Conservation (phyloP, 2,113 vertebrate genomes). For the Tor tambroides region DNA sequence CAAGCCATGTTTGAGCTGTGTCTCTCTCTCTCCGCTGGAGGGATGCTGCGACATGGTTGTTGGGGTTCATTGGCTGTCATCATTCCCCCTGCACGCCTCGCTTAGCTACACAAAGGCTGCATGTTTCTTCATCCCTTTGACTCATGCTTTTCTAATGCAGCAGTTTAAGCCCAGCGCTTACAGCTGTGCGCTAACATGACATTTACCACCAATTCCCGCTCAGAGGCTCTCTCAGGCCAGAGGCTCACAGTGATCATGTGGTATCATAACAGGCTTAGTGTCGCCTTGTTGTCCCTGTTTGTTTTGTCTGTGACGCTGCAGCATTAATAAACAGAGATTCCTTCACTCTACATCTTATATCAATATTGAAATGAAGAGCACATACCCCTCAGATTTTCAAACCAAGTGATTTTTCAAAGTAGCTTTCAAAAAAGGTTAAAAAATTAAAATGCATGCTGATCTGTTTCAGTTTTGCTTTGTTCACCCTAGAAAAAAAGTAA, state of each 20-base stretch:
- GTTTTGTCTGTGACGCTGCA: background rate
- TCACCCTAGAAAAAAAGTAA: background rate
- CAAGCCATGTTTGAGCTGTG: slow-evolving; percentile 9
- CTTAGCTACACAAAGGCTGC: slow-evolving; percentile 13
- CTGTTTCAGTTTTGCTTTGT: background rate
- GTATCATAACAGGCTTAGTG: background rate
- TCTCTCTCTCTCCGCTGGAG: slow-evolving; percentile 5
- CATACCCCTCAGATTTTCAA: background rate
- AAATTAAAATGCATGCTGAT: background rate
- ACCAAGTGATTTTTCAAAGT: background rate
- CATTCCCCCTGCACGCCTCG: background rate
- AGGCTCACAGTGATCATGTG: background rate
- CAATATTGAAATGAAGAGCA: background rate
- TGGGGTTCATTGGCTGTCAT: slow-evolving; percentile 27
- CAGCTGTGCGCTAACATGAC: background rate
- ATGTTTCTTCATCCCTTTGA: slow-evolving; percentile 18
- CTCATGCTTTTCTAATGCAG: slow-evolving; percentile 20
- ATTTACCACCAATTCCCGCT: slow-evolving; percentile 1
- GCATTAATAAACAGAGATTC: background rate
- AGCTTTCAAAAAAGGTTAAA: background rate
- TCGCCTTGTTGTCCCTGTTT: no score
- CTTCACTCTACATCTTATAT: background rate
- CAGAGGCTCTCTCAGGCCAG: slow-evolving; percentile 4
- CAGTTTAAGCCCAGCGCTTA: slow-evolving; percentile 9
- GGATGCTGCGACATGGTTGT: slow-evolving; percentile 12